Percentiles rank a stretch among this genome's conserved stretches.
These are phyloP conservation scores for Epizoanthus rinbou DNA, from an alignment of 92 coral and sea anemone species.

Conservation along the genomic window DNA sequence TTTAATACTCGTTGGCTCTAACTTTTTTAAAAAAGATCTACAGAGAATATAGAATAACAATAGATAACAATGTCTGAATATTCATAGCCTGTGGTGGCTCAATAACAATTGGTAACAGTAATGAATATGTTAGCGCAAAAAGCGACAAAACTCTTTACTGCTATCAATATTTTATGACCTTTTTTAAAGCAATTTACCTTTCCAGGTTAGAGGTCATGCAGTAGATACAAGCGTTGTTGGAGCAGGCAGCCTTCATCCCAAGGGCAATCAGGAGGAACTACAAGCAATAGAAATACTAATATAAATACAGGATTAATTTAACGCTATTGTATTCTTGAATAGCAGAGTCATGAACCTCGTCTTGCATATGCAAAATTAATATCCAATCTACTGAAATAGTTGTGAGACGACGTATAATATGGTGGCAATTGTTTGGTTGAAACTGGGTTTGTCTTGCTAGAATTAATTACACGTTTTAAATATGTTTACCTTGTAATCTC, in stretches of 20 bases:
- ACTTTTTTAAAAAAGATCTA: neutral
- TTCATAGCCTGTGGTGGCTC: neutral
- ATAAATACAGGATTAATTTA: neutral
- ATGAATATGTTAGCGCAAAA: too few relatives aligned
- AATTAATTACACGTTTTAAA: neutral
- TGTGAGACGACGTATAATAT: too few relatives aligned
- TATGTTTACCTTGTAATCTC: neutral
- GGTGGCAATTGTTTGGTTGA: too few relatives aligned
- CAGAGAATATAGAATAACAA: neutral
- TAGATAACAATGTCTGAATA: neutral
- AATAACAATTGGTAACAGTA: too few relatives aligned
- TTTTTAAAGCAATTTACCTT: neutral
- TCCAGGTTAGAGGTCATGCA: neutral
- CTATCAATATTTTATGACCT: too few relatives aligned
- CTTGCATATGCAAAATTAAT: too few relatives aligned
- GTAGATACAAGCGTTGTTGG: slow-evolving; percentile 6
- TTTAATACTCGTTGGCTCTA: too few relatives aligned
- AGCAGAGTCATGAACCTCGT: too few relatives aligned
- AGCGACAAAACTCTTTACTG: too few relatives aligned
- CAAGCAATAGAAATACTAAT: neutral
- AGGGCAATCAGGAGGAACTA: neutral
- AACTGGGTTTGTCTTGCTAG: too few relatives aligned
- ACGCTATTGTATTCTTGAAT: too few relatives aligned
- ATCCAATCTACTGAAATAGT: too few relatives aligned
- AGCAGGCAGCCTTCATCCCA: neutral